A percentile compares a stretch with the other conserved stretches of the same genome.
Conservation (phyloP, 2,888 invertebrate genomes). For the Zelleria hepariella region DNA sequence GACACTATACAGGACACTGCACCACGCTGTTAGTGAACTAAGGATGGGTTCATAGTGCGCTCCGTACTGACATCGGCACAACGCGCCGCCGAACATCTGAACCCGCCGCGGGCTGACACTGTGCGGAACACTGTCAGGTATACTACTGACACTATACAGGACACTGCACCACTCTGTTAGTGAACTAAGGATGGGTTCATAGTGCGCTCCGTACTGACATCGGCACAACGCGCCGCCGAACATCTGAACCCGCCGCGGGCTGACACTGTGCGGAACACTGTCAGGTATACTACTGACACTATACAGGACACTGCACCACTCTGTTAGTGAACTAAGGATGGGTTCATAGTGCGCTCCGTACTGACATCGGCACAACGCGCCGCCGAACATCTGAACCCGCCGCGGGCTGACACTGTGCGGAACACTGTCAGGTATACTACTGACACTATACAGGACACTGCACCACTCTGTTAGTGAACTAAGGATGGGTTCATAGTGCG, state of each 20-base stretch:
- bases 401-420: constrained; percentile 76
- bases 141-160: too few relatives aligned
- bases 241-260: constrained; percentile 83
- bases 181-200: too few relatives aligned
- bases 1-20: too few relatives aligned
- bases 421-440: constrained; percentile 3
- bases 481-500: constrained; percentile 93
- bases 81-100: constrained; percentile 81
- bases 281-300: too few relatives aligned
- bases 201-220: constrained; percentile 89
- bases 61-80: constrained; percentile 90
- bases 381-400: constrained; percentile 80
- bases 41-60: too few relatives aligned
- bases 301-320: constrained; percentile 90
- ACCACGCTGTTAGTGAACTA: too few relatives aligned
- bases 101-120: constrained; percentile 83
- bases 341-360: constrained; percentile 92
- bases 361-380: constrained; percentile 87
- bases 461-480: constrained; percentile 94
- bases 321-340: constrained; percentile 94
- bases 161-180: constrained; percentile 91
- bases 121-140: constrained; percentile 1
- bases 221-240: constrained; percentile 83
- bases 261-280: constrained; percentile 51
- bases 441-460: too few relatives aligned